phyloP scores from a whole-genome alignment of 2,888 invertebrate genomes.

The Drosophila meridiana region DNA sequence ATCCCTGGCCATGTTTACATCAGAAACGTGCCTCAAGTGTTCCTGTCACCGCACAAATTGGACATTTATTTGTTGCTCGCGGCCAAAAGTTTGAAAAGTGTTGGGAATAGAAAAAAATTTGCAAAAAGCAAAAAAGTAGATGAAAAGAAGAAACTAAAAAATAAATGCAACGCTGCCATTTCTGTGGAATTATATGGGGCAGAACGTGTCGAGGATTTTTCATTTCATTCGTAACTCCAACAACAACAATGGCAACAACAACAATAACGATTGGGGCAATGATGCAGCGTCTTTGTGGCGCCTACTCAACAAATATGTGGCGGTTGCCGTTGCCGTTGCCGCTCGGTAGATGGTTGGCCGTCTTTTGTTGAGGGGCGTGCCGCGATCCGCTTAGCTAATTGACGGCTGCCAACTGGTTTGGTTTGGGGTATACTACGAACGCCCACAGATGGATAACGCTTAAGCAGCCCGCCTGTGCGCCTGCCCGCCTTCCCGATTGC shows the following conservation, averaged over 20 bases:
- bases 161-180: constrained; percentile 48
- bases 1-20: constrained; percentile 75
- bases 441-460: constrained; percentile 75
- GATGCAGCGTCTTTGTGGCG: constrained; percentile 73
- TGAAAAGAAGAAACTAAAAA: constrained; percentile 11
- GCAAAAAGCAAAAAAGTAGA: constrained; percentile 7
- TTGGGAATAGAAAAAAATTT: constrained; percentile 33
- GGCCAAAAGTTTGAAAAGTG: constrained; percentile 59
- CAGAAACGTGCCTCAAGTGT: constrained; percentile 81
- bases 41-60: constrained; percentile 81
- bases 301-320: constrained; percentile 60
- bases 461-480: constrained; percentile 36
- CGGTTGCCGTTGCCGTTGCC: constrained; percentile 23
- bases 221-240: constrained; percentile 50
- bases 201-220: constrained; percentile 75
- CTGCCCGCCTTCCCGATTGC: neutral
- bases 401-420: constrained; percentile 73
- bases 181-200: constrained; percentile 62
- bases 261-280: constrained; percentile 51
- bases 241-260: constrained; percentile 15
- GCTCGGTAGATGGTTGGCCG: constrained; percentile 22
- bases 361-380: constrained; percentile 64
- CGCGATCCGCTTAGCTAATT: constrained; percentile 79
- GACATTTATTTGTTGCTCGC: constrained; percentile 79
- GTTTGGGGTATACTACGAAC: constrained; percentile 51